Evolutionary conservation across 1,140 invertebrate genomes (phyloP), one percentile per base, ranked within the genome.

Genomic region (Trypoxylus dichotomus): DNA sequence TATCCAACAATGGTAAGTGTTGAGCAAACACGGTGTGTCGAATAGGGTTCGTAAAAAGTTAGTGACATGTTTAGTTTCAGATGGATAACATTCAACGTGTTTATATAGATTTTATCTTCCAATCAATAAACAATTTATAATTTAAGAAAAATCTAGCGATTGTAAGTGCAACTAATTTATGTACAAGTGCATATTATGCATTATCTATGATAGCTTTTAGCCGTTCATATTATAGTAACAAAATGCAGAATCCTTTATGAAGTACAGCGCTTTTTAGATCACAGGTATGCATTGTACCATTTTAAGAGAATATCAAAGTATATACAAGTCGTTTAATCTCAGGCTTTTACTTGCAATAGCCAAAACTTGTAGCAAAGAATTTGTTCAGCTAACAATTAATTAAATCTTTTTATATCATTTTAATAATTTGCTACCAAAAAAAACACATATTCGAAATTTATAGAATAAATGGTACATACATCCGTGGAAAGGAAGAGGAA

Each of bases 141-240:
- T 54, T 54, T 54, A 54, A n/a, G 5, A 54, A n/a, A 54, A 19
- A 19, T 54, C 47, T 54, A 54, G 19, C 5, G 11, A 68, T 24
- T 68, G 21, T 68, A 27, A 60, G 60, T 68, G 60, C 60, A 68
- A 68, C 60, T 68, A 68, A 68, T 68, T 27, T 68, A 68, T 68
- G 21, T 68, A 68, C 60, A 68, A 68, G 60, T 68, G 60, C 60
- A 68, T 29, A 68, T 29, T 15, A 37, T 37, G 32, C 32, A 37
- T 37, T 37, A n/a, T 54, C 47, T 54, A 54, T 54, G 15, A 37
- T 54, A 54, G 15, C 47, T n/a, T 19, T 54, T 54, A n/a, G 47
- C 13, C 19, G 19, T 54, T 19, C 47, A 15, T n/a, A 1, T 54
- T n/a, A 54, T 15, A 54, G 19, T 11, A 68, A 68, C 19, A 29